Evolutionary conservation across 1,140 invertebrate genomes (phyloP).

Genomic region (Monomorium pharaonis): DNA sequence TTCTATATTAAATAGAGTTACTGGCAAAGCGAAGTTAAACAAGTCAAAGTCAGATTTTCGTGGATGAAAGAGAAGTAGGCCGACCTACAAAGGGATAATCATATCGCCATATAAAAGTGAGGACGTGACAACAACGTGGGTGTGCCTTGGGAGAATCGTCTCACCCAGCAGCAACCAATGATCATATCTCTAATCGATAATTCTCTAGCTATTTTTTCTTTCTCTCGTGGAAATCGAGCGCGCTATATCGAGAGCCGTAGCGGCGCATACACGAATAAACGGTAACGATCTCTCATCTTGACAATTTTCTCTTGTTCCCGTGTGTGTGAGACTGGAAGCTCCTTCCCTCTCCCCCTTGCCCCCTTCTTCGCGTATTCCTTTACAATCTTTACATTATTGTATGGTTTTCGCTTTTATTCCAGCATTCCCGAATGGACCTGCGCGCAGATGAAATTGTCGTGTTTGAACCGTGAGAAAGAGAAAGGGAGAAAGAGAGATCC

Average conservation of each 20-base stretch:
- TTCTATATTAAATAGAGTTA: neutral
- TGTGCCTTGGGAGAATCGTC: slow-evolving; percentile 56
- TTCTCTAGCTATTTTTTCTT: slow-evolving; percentile 51
- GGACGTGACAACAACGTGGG: slow-evolving; percentile 40
- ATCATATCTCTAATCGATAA: slow-evolving; percentile 61
- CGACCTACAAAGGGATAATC: slow-evolving; percentile 29
- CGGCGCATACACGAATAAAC: slow-evolving; percentile 53
- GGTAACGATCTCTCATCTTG: slow-evolving; percentile 50
- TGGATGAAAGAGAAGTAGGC: neutral
- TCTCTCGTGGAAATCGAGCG: slow-evolving; percentile 37
- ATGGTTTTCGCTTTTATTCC: neutral
- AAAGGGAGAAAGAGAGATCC: slow-evolving; percentile 2
- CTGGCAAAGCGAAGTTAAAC: neutral
- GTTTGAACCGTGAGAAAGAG: neutral
- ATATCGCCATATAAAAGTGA: slow-evolving; percentile 47
- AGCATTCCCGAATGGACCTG: neutral
- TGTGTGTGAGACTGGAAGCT: slow-evolving; percentile 14
- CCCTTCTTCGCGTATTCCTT: slow-evolving; percentile 5
- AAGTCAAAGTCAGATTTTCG: neutral
- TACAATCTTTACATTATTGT: neutral
- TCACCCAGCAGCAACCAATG: slow-evolving; percentile 56
- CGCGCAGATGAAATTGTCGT: neutral
- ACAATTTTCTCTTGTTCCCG: slow-evolving; percentile 55
- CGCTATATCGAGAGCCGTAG: slow-evolving; percentile 45
- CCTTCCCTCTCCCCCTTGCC: neutral